phyloP scores from a whole-genome alignment of 1,140 invertebrate genomes.

The Drosophila guanche region DNA sequence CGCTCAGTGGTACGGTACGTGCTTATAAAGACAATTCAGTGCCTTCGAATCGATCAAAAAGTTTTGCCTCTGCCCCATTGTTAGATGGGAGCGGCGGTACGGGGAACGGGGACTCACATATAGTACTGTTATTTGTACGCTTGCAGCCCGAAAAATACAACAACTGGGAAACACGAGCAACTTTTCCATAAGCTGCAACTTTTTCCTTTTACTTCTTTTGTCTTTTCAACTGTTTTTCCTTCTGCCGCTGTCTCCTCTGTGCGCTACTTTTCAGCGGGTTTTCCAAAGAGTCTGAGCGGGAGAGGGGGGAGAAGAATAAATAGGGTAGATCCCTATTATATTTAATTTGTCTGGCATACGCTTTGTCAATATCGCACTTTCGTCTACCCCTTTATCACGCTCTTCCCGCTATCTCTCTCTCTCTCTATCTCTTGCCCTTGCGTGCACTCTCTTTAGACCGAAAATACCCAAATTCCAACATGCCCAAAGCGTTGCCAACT shows the following conservation, averaged over 20 bases:
- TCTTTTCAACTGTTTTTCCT: constrained; percentile 52
- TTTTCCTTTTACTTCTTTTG: constrained; percentile 46
- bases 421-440: neutral
- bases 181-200: constrained; percentile 66
- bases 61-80: constrained; percentile 17
- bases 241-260: too few species aligned
- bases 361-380: constrained; percentile 73
- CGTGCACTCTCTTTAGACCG: constrained; percentile 19
- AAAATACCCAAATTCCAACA: constrained; percentile 54
- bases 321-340: constrained; percentile 62
- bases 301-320: constrained; percentile 20
- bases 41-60: constrained; percentile 68
- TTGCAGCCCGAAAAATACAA: constrained; percentile 5
- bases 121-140: constrained; percentile 22
- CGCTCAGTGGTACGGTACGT: constrained; percentile 34
- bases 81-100: constrained; percentile 2
- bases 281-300: constrained; percentile 5
- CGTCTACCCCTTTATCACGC: constrained; percentile 9
- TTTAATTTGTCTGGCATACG: constrained; percentile 76
- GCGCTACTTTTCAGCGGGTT: too few species aligned
- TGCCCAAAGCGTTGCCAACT: constrained; percentile 70
- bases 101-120: constrained; percentile 1
- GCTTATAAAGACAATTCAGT: constrained; percentile 53
- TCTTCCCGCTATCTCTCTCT: neutral
- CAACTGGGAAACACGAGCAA: constrained; percentile 26